phyloP scores from a whole-genome alignment of 1,140 invertebrate species.

The Ceratina australensis region DNA sequence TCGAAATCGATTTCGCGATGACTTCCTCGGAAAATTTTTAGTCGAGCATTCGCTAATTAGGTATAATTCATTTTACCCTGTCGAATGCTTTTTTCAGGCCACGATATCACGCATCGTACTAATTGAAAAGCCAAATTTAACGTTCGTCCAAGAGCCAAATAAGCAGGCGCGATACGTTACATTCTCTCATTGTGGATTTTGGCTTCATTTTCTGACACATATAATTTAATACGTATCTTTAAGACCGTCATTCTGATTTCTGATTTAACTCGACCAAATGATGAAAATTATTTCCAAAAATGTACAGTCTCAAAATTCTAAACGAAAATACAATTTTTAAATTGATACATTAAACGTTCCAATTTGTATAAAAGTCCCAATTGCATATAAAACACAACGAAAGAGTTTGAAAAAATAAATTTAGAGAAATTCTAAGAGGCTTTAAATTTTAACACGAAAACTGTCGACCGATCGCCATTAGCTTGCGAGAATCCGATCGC shows the following conservation, averaged over 20 bases:
- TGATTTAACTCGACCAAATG: too few relatives aligned
- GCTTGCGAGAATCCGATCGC: not conserved
- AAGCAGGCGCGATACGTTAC: not conserved
- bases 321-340: too few relatives aligned
- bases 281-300: too few relatives aligned
- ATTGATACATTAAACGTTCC: too few relatives aligned
- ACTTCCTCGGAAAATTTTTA: not conserved
- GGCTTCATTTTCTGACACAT: slow-evolving; percentile 36
- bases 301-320: too few relatives aligned
- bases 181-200: slow-evolving; percentile 35
- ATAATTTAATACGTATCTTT: too few relatives aligned
- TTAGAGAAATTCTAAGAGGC: too few relatives aligned
- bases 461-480: not conserved
- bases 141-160: too few relatives aligned
- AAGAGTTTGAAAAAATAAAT: not conserved
- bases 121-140: slow-evolving; percentile 11
- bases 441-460: slow-evolving; percentile 1
- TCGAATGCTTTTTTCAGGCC: not conserved
- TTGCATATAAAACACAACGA: not conserved
- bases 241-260: too few relatives aligned
- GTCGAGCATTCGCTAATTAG: slow-evolving; percentile 8
- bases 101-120: not conserved
- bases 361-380: too few relatives aligned
- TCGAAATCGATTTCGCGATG: slow-evolving; percentile 15
- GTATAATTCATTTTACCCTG: slow-evolving; percentile 21